These are phyloP conservation scores for Montipora capricornis DNA, from an alignment of 64 coral and sea anemone genomes.

Conservation along the genomic window DNA sequence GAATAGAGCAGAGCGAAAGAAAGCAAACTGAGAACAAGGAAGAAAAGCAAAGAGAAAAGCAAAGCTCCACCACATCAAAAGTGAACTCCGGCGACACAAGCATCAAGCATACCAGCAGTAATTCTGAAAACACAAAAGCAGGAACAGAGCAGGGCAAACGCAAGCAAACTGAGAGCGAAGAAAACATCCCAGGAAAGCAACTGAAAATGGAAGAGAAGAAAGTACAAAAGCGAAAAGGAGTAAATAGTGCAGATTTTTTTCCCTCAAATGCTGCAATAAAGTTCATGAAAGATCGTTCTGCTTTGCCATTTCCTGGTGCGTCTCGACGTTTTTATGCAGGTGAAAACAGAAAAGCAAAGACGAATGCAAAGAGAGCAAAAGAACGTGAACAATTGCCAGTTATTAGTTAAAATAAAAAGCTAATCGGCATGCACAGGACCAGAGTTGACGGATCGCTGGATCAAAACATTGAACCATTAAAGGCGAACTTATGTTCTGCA, in stretches of 20 bases:
- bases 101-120: constrained; percentile 2
- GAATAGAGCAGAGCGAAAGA: not conserved
- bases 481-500: not conserved
- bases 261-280: constrained; percentile 6
- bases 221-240: not conserved
- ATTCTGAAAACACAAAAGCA: not conserved
- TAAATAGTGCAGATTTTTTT: not conserved
- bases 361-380: not conserved
- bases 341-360: constrained; percentile 19
- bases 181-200: constrained; percentile 5
- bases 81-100: not conserved
- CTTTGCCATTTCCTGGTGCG: constrained; percentile 9
- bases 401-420: not conserved
- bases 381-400: not conserved
- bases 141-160: not conserved
- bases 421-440: not conserved
- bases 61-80: not conserved
- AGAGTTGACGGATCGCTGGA: constrained; percentile 7
- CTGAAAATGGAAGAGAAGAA: not conserved
- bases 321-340: constrained; percentile 8
- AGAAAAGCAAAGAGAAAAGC: not conserved
- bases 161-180: not conserved
- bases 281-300: constrained; percentile 26
- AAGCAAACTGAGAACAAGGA: not conserved
- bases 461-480: constrained; percentile 5